Conservation (phyloP, 2,888 invertebrate genomes). For the Drosophila paranaensis region DNA sequence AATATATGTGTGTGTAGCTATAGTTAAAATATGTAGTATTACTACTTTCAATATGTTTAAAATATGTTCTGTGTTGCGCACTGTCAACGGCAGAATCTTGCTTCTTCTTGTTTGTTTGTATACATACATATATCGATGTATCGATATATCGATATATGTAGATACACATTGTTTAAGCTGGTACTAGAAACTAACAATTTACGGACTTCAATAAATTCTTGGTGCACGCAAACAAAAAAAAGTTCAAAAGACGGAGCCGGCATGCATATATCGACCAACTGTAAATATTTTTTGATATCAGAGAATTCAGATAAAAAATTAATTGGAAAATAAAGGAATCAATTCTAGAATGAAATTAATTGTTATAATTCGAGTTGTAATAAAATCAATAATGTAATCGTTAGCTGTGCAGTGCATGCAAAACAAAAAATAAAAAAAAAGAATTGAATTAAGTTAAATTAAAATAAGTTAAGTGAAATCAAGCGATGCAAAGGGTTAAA, state of each 20-base stretch:
- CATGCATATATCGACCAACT: conserved; percentile 86
- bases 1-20: conserved; percentile 49
- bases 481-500: conserved; percentile 52
- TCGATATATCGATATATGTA: neutral
- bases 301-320: conserved; percentile 50
- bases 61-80: conserved; percentile 44
- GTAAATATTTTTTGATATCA: conserved; percentile 83
- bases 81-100: conserved; percentile 56
- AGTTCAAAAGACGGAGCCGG: conserved; percentile 86
- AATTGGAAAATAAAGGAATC: conserved; percentile 17
- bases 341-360: conserved; percentile 12
- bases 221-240: conserved; percentile 66
- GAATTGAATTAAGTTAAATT: neutral
- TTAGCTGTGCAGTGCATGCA: conserved; percentile 42
- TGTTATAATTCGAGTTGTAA: neutral
- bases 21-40: conserved; percentile 42
- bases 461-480: neutral
- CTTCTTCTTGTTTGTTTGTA: neutral
- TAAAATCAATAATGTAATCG: conserved; percentile 19
- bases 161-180: conserved; percentile 23
- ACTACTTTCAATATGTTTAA: conserved; percentile 30
- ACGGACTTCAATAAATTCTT: conserved; percentile 64
- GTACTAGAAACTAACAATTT: conserved; percentile 56
- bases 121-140: neutral
- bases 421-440: conserved; percentile 3